A percentile compares a stretch with the other conserved stretches of the same genome.
Evolutionary conservation across 2,797 vertebrate species (phyloP).

Genomic region (Paramormyrops hopkinsi): DNA sequence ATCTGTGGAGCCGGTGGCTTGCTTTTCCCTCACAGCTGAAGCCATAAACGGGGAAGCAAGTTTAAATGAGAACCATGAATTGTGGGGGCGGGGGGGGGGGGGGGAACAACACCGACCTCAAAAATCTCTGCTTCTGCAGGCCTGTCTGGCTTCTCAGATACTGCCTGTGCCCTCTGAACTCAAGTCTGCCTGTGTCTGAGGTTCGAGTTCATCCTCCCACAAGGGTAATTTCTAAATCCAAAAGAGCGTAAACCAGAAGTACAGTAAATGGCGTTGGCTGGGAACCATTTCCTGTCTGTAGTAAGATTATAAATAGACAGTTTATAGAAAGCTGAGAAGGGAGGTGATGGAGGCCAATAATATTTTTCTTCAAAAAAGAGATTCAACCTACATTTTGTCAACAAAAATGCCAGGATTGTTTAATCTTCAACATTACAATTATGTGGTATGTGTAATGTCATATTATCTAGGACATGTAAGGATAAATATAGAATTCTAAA

Average conservation of each 20-base stretch:
- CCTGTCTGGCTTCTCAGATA: conserved; percentile 66
- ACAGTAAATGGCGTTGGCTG: conserved; percentile 63
- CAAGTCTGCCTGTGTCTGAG: conserved; percentile 57
- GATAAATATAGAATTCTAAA: not conserved
- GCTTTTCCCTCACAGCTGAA: conserved; percentile 50
- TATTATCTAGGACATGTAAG: not conserved
- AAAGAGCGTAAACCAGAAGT: conserved; percentile 60
- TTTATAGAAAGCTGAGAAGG: conserved; percentile 48
- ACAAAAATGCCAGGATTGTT: conserved; percentile 27
- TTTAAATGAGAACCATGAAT: conserved; percentile 49
- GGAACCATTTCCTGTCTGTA: conserved; percentile 67
- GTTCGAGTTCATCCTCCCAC: conserved; percentile 39
- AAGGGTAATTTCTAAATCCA: conserved; percentile 40
- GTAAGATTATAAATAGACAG: conserved; percentile 49
- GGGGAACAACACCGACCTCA: conserved; percentile 53
- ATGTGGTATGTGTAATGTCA: not conserved
- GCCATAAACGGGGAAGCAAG: conserved; percentile 60
- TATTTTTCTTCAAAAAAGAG: conserved; percentile 43
- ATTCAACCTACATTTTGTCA: conserved; percentile 50
- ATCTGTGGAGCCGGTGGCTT: conserved; percentile 56
- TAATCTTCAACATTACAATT: not conserved
- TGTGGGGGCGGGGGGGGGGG: conserved; percentile 16
- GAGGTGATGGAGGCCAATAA: conserved; percentile 40
- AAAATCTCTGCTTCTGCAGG: conserved; percentile 65
- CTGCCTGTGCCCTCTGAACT: conserved; percentile 64